These are phyloP conservation scores for Kryptopterus vitreolus DNA, from an alignment of 2,797 vertebrate species.

Conservation along the genomic window DNA sequence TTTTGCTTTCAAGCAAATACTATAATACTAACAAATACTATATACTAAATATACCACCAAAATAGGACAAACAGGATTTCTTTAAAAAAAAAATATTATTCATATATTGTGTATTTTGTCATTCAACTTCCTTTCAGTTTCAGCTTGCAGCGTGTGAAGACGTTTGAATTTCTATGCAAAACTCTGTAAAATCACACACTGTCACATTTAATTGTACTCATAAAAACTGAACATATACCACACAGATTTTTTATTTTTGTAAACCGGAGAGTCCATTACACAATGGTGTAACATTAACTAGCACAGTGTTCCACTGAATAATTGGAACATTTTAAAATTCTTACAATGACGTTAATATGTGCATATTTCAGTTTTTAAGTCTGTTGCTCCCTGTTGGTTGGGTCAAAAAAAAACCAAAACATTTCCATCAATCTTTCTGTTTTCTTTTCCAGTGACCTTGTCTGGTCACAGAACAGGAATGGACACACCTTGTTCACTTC, in stretches of 20 bases:
- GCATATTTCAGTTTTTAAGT: slow-evolving; percentile 26
- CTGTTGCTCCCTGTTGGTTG: slow-evolving; percentile 13
- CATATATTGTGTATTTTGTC: background rate
- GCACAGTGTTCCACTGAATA: background rate
- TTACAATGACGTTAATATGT: background rate
- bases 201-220: background rate
- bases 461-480: slow-evolving; percentile 52
- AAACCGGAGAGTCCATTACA: background rate
- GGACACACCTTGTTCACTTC: slow-evolving; percentile 45
- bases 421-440: slow-evolving; percentile 42
- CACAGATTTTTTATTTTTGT: too few relatives aligned
- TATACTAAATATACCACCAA: too few relatives aligned
- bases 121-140: background rate
- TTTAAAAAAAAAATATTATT: too few relatives aligned
- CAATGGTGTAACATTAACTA: background rate
- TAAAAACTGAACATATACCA: background rate
- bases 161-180: background rate
- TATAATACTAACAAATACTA: too few relatives aligned
- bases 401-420: background rate
- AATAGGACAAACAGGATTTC: background rate
- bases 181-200: background rate
- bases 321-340: background rate
- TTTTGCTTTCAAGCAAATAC: too few relatives aligned
- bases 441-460: slow-evolving; percentile 47
- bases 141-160: background rate